Evolutionary conservation across 2,888 invertebrate genomes (phyloP).

Genomic region (Hymenopus coronatus): DNA sequence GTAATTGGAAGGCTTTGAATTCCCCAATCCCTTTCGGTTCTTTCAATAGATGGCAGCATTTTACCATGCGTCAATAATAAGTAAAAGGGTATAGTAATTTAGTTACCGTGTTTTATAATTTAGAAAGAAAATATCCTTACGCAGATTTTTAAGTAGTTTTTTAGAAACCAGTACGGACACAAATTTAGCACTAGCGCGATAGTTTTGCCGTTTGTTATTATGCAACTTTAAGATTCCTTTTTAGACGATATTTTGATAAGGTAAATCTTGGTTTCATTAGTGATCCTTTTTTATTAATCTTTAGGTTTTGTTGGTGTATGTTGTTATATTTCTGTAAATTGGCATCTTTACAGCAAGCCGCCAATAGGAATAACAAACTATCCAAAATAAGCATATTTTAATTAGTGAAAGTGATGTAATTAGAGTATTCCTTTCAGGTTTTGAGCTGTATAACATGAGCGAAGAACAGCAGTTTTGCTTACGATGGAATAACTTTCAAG

Average conservation of each 20-base stretch:
- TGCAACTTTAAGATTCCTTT: not conserved
- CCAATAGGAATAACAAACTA: not conserved
- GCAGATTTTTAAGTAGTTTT: not conserved
- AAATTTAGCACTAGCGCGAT: not conserved
- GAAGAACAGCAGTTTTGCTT: constrained; percentile 85
- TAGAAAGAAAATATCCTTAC: not conserved
- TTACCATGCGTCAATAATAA: constrained; percentile 33
- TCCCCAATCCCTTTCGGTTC: not conserved
- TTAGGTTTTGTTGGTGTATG: not conserved
- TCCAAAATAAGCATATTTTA: not conserved
- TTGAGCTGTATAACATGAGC: constrained; percentile 43
- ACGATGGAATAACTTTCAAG: constrained; percentile 87
- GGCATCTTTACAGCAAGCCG: not conserved
- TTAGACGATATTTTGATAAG: not conserved
- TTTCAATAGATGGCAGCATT: constrained; percentile 29
- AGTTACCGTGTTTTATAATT: constrained; percentile 11
- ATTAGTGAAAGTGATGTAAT: not conserved
- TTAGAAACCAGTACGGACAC: not conserved
- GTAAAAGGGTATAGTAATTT: constrained; percentile 15
- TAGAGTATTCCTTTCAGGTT: not conserved
- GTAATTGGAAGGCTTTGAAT: not conserved
- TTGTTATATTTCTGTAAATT: not conserved
- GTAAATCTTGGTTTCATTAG: not conserved
- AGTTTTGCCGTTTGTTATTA: not conserved
- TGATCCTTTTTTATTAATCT: not conserved